Conservation (phyloP, 2,888 invertebrate genomes). For the Platycheirus rosarum region DNA sequence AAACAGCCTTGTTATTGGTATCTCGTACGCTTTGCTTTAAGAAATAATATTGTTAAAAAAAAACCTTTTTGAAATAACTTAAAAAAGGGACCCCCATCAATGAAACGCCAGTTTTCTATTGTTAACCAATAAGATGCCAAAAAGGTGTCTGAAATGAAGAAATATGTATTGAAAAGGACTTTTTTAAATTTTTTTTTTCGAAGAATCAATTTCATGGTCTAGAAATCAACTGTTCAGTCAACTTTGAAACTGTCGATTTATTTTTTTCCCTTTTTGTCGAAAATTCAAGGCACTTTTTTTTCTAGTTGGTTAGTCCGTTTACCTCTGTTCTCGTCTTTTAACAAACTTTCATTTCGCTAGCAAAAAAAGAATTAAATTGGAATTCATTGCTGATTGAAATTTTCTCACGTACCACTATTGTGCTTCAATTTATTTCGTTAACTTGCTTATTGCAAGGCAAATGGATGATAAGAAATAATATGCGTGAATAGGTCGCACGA, state of each 20-base stretch:
- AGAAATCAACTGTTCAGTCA: slow-evolving; percentile 13
- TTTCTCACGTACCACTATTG: slow-evolving; percentile 36
- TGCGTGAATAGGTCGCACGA: not conserved
- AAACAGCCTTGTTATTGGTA: too few relatives aligned
- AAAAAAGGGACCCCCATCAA: not conserved
- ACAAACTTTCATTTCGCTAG: not conserved
- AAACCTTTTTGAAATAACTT: not conserved
- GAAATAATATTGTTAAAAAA: not conserved
- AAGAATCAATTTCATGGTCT: slow-evolving; percentile 28
- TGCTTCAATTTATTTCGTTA: slow-evolving; percentile 23
- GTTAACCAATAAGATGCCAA: not conserved
- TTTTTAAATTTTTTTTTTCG: not conserved
- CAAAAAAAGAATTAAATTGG: slow-evolving; percentile 2
- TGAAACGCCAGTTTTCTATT: not conserved
- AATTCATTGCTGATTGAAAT: slow-evolving; percentile 36
- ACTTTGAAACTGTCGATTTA: slow-evolving; percentile 27
- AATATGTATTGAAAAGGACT: not conserved
- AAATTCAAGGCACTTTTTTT: not conserved
- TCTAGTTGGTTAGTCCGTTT: slow-evolving; percentile 29
- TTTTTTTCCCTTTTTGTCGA: too few relatives aligned
- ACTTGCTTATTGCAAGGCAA: not conserved
- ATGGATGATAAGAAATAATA: not conserved
- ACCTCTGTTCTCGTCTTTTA: not conserved
- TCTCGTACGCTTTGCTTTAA: not conserved
- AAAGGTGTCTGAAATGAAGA: not conserved